Conservation (phyloP, 2,888 invertebrate species). For the Patella ulyssiponensis region DNA sequence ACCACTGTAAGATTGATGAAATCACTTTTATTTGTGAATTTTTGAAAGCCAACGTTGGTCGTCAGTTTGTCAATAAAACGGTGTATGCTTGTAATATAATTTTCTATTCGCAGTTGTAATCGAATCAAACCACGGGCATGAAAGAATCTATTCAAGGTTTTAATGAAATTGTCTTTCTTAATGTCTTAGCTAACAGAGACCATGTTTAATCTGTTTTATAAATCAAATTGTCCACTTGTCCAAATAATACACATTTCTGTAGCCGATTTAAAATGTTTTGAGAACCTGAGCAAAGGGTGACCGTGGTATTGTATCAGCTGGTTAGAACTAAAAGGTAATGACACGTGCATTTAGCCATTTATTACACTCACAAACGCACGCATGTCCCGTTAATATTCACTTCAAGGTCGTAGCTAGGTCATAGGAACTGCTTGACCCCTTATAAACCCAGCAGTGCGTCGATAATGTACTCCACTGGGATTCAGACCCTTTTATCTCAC, state of each 20-base stretch:
- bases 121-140: no score
- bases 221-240: neutral
- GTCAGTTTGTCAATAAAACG: no score
- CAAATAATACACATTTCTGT: neutral
- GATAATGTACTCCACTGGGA: no score
- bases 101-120: no score
- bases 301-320: neutral
- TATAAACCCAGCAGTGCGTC: no score
- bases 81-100: no score
- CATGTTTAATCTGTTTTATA: neutral
- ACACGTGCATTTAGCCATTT: neutral
- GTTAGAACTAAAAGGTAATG: neutral
- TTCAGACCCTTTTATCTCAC: neutral
- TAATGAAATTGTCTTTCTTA: constrained; percentile 9
- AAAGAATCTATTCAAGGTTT: neutral
- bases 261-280: neutral
- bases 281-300: neutral
- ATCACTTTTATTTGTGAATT: no score
- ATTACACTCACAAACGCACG: neutral
- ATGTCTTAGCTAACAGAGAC: neutral
- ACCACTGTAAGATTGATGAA: no score
- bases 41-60: no score
- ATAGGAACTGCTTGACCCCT: neutral
- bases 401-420: constrained; percentile 7
- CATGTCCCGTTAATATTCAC: neutral